phyloP scores from a whole-genome alignment of 2,113 vertebrate species.

The Etheostoma spectabile region DNA sequence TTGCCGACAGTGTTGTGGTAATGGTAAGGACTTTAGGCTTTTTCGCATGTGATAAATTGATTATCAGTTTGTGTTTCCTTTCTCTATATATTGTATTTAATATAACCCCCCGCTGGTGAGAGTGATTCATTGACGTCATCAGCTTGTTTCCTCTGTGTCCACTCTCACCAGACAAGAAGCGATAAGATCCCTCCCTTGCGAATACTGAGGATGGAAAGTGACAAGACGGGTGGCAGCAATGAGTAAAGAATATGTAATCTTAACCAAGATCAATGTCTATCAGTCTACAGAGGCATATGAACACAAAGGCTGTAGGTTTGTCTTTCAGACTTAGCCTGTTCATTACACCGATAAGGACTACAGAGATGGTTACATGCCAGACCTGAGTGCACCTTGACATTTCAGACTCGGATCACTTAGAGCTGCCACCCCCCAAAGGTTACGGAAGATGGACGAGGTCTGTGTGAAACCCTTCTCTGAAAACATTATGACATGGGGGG shows the following conservation, averaged over 20 bases:
- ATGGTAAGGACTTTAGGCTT: background rate
- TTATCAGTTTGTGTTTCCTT: background rate
- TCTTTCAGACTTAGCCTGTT: constrained; percentile 52
- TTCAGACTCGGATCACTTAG: constrained; percentile 44
- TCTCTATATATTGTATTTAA: background rate
- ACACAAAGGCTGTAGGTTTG: constrained; percentile 56
- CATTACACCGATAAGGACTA: constrained; percentile 54
- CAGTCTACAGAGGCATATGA: constrained; percentile 38
- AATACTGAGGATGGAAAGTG: constrained; percentile 27
- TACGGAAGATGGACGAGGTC: background rate
- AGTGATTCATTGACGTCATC: constrained; percentile 17
- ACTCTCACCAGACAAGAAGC: constrained; percentile 18
- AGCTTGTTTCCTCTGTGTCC: constrained; percentile 14
- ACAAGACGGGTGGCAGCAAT: constrained; percentile 27
- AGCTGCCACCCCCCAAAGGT: constrained; percentile 10
- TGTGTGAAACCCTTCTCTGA: constrained; percentile 25
- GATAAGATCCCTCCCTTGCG: constrained; percentile 55
- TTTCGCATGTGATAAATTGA: background rate
- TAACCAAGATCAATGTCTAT: constrained; percentile 53
- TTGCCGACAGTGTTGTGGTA: too few species aligned
- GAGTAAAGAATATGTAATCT: constrained; percentile 61
- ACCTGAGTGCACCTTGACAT: constrained; percentile 62
- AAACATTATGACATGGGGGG: constrained; percentile 10
- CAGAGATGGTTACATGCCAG: constrained; percentile 12
- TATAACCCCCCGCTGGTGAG: background rate